Conservation (phyloP, 23 tunicate species). For the Botrylloides violaceus region DNA sequence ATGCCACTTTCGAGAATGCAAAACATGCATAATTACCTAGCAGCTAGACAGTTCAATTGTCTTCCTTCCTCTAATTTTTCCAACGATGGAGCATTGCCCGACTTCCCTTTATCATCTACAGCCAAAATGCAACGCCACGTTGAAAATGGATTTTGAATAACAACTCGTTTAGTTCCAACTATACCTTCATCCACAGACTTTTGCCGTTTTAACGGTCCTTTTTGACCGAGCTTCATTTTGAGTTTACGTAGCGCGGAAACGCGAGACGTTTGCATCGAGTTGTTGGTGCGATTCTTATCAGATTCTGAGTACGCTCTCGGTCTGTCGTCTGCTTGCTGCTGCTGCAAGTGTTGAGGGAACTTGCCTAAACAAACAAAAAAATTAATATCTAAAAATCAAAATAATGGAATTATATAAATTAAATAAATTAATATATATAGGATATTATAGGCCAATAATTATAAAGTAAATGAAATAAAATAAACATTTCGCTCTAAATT, state of each 20-base stretch:
- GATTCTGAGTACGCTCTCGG: slow-evolving; percentile 85
- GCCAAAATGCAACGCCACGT: too few relatives aligned
- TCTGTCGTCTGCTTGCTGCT: slow-evolving; percentile 42
- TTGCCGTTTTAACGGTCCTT: slow-evolving; percentile 37
- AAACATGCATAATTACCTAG: neutral
- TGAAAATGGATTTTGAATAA: too few relatives aligned
- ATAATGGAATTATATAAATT: too few relatives aligned
- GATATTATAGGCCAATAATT: too few relatives aligned
- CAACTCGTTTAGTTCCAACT: too few relatives aligned
- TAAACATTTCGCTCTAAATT: too few relatives aligned
- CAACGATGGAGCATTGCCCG: slow-evolving; percentile 39
- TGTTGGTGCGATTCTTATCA: slow-evolving; percentile 27
- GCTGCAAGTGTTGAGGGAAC: neutral
- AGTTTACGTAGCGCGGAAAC: slow-evolving; percentile 55
- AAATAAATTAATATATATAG: too few relatives aligned
- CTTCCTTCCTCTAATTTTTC: slow-evolving; percentile 54
- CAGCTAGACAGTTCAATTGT: slow-evolving; percentile 15
- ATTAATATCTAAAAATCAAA: neutral
- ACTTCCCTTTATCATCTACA: neutral
- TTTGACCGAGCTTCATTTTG: slow-evolving; percentile 33
- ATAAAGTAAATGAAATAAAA: too few relatives aligned
- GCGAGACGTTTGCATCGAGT: slow-evolving; percentile 44
- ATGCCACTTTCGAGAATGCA: too few relatives aligned
- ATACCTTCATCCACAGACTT: slow-evolving; percentile 20
- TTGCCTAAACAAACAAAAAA: slow-evolving; percentile 30